Base-by-base conservation (phyloP, 2,888 invertebrate genomes). In the Leptogaster cylindrica region DNA sequence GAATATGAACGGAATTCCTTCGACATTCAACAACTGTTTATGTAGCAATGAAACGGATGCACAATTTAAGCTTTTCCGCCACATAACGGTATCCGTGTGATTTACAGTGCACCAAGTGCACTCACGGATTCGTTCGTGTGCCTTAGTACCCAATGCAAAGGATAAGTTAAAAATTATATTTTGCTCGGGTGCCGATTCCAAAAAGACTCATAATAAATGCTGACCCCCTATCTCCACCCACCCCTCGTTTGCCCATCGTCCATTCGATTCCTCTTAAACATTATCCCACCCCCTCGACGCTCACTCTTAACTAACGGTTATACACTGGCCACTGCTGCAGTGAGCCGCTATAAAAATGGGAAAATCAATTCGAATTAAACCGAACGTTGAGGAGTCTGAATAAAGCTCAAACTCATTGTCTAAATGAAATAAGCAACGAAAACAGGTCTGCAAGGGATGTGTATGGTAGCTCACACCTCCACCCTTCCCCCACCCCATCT, bases 361-460 rank as follows among this genome's bases (percentile, higher is more conserved):
- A 61, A 69, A 69, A 67, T 67, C 67, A 69, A 67, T 69, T 67
- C 67, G 64, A 69, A 67, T 69, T 66, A 66, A 44, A 66, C 66
- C 46, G 66, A 66, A 66, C 52, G 39, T 27, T 44, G 67, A 58
- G 51, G 67, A 67, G 67, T 64, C 65, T 50, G 48, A 65, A 58
- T 39, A 55, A 67, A 61, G 61, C 61, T 61, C 61, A 61, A 67
- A 67, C 69, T 69, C 67, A 69, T 69, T 69, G 69, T 65, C 58
- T 67, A 69, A 69, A 69, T 69, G 69, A 69, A 69, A 69, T 69
- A 67, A 69, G 69, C 67, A 69, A 69, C 69, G 69, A 69, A 69
- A 67, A 65, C 69, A 69, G 65, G 28, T 63, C 68, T 61, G 63
- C 63, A 61, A 66, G 63, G 50, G 63, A 23, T 52, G 55, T 55